Evolutionary conservation across 2,113 vertebrate species (phyloP), one percentile per base, ranked within the genome.

Genomic region (Catharus fuscescens): DNA sequence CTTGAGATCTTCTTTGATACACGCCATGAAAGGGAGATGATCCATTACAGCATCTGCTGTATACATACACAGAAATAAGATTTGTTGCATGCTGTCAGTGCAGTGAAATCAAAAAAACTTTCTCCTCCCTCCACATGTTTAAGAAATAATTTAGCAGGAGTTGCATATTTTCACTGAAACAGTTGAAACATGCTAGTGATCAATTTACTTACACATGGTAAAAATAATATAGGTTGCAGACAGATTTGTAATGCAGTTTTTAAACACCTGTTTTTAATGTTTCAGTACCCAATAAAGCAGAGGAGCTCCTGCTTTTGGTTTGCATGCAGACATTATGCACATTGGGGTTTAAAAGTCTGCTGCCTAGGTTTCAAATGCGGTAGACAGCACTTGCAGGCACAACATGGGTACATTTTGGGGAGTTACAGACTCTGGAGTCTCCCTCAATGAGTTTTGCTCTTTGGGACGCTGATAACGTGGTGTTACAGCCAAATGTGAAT

Each of bases 181-280:
- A 48, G 65, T 76, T 90, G 52, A 72, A 86, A 74, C 48, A 42
- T 6, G 3, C 44, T 73, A 59, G 86, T 15, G 67, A 77, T 94
- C 88, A 34, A 28, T 64, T 90, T 69, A 73, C 82, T 95, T 83
- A 42, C 88, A 90, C 54, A 0, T 88, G 65, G 74, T 91, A 79
- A 95, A 97, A 93, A 86, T 95, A 72, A 80, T 83, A 34, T 34
- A 61, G 66, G 67, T 80, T 88, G 61, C 83, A 87, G 85, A 73
- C 59, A 90, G 77, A 71, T 86, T 90, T 88, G 56, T 81, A 96
- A 84, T 82, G n/a, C 13, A 18, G 18, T 88, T 94, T 92, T 90
- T 53, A 88, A 96, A 91, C 89, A 92, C 93, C 80, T 88, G 59
- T 18, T 95, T 93, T 94, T 77, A 92, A 92, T 95, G 57, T 86